phyloP scores from a whole-genome alignment of 2,888 invertebrate genomes.

The Himalopsyche anomala region DNA sequence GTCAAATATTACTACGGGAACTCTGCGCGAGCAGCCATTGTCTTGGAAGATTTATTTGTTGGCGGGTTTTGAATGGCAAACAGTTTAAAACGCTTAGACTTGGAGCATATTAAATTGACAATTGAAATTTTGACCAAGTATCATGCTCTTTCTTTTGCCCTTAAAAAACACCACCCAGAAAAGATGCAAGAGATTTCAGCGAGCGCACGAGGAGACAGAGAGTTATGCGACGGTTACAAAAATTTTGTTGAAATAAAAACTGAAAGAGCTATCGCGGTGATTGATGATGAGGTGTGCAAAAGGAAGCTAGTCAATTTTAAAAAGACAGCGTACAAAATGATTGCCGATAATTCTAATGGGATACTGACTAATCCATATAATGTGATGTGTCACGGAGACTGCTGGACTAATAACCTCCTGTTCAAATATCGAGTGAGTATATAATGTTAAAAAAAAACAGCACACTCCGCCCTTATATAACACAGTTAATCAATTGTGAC shows the following conservation, averaged over 20 bases:
- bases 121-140: not conserved
- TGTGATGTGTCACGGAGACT: slow-evolving; percentile 54
- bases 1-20: not conserved
- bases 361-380: slow-evolving; percentile 11
- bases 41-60: not conserved
- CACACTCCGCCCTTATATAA: too few species aligned
- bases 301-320: not conserved
- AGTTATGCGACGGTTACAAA: not conserved
- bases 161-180: slow-evolving; percentile 34
- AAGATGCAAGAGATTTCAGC: not conserved
- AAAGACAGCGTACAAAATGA: not conserved
- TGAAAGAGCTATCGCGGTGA: not conserved
- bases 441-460: too few species aligned
- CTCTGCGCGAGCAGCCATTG: not conserved
- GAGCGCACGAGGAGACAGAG: not conserved
- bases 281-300: not conserved
- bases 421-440: slow-evolving; percentile 51
- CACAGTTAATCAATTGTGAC: too few species aligned
- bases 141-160: slow-evolving; percentile 47
- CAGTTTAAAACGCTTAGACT: not conserved
- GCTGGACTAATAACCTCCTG: slow-evolving; percentile 48
- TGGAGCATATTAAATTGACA: not conserved
- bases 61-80: not conserved
- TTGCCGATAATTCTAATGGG: not conserved
- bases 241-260: not conserved